Evolutionary conservation across 2,113 vertebrate species (phyloP).

Genomic region (Charina bottae): DNA sequence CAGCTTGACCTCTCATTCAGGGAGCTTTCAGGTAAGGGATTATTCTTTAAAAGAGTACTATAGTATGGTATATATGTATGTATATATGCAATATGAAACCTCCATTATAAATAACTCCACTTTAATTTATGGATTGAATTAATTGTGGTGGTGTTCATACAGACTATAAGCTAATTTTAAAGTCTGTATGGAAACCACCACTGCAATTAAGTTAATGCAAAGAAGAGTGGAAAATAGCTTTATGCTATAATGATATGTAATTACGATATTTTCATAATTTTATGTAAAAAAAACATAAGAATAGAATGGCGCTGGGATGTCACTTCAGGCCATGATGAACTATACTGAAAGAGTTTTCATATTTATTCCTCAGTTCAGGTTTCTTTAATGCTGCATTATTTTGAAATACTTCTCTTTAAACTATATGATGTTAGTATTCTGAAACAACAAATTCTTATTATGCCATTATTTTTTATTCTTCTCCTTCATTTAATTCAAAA

Average conservation of each 20-base stretch:
- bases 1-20: too few relatives aligned
- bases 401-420: neutral
- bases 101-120: too few relatives aligned
- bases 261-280: neutral
- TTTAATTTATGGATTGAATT: too few relatives aligned
- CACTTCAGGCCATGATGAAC: neutral
- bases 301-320: neutral
- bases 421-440: neutral
- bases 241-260: slow-evolving; percentile 8
- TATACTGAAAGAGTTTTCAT: neutral
- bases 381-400: neutral
- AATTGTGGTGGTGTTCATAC: too few relatives aligned
- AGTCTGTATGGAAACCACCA: slow-evolving; percentile 16
- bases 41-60: too few relatives aligned
- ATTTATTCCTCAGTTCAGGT: neutral
- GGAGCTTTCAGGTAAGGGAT: too few relatives aligned
- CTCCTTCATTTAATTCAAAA: neutral
- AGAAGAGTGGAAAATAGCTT: slow-evolving; percentile 27
- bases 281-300: neutral
- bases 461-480: too few relatives aligned
- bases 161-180: neutral
- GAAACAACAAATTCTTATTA: neutral
- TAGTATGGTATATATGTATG: too few relatives aligned
- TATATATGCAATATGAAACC: too few relatives aligned
- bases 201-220: neutral